A percentile compares a stretch with the other conserved stretches of the same genome.
Evolutionary conservation across 1,140 invertebrate genomes (phyloP).

Genomic region (Schmidtea mediterranea): DNA sequence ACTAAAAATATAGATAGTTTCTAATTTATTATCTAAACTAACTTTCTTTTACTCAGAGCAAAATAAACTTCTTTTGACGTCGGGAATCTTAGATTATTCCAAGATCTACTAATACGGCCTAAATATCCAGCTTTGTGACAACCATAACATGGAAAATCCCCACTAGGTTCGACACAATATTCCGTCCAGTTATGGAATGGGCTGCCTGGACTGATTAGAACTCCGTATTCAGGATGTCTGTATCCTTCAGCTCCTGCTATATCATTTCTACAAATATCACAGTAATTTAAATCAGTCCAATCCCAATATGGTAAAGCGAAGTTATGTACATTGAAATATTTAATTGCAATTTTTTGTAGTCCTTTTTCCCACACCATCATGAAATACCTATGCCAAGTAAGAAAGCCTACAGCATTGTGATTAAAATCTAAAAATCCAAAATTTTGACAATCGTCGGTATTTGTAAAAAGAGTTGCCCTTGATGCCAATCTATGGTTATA

Average conservation of each 20-base stretch:
- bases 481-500: neutral
- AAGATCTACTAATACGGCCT: neutral
- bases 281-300: neutral
- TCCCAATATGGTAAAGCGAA: conserved; percentile 1
- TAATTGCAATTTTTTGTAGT: neutral
- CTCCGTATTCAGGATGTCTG: neutral
- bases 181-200: neutral
- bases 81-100: neutral
- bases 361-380: neutral
- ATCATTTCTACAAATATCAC: neutral
- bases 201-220: neutral
- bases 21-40: no score
- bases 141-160: neutral
- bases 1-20: no score
- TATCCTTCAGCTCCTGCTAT: neutral
- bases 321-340: neutral
- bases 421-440: neutral
- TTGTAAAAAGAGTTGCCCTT: neutral
- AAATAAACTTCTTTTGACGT: neutral
- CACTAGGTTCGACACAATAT: neutral
- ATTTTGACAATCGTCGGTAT: neutral
- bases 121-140: neutral
- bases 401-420: neutral
- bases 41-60: neutral
- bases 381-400: neutral